Conservation (phyloP, 2,113 vertebrate genomes). For the Nesoenas mayeri region DNA sequence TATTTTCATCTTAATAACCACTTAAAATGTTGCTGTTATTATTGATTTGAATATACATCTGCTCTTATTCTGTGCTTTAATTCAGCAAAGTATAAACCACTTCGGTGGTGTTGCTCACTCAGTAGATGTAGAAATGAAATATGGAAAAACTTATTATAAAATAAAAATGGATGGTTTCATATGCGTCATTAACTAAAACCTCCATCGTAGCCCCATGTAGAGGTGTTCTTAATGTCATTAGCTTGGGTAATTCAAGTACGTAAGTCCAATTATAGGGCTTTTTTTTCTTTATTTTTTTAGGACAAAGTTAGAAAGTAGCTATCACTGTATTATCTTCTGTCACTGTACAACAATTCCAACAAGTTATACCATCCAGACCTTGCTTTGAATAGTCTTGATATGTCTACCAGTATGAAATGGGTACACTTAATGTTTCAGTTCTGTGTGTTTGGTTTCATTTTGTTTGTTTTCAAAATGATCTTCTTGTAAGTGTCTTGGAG, state of each 20-base stretch:
- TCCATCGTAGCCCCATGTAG: not conserved
- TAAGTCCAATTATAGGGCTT: not conserved
- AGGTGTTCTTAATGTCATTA: not conserved
- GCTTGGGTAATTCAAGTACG: not conserved
- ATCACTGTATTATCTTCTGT: not conserved
- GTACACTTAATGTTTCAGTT: not conserved
- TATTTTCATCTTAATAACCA: not conserved
- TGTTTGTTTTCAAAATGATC: not conserved
- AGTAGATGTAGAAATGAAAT: not conserved
- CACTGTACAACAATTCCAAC: not conserved
- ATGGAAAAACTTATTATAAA: not conserved
- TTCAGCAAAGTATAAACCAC: not conserved
- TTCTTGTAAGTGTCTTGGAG: not conserved
- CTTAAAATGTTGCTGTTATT: not conserved
- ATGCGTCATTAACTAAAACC: not conserved
- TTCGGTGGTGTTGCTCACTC: not conserved
- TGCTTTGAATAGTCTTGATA: not conserved
- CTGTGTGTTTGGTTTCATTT: not conserved
- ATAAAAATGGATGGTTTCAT: not conserved
- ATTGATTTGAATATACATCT: not conserved
- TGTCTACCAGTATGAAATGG: not conserved
- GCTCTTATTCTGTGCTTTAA: not conserved
- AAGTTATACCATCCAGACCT: not conserved
- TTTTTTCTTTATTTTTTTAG: not conserved
- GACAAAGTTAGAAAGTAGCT: not conserved